Percentiles rank a stretch among this genome's conserved stretches.
phyloP scores from a whole-genome alignment of 2,113 vertebrate species.

The Protobothrops mucrosquamatus region DNA sequence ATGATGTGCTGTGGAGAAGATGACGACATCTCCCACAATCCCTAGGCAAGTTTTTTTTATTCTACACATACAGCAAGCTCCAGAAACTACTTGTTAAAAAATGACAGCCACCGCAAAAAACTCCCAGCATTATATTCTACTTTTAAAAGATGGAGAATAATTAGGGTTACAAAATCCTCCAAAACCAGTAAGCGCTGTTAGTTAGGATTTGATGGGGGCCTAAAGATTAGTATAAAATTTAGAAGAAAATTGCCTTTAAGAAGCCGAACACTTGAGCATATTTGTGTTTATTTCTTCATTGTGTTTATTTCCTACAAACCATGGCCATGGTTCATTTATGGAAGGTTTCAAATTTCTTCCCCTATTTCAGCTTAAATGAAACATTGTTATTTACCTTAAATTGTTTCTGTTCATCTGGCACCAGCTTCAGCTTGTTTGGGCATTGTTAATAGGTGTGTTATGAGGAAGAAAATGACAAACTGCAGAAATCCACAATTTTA shows the following conservation, averaged over 20 bases:
- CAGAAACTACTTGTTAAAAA: not conserved
- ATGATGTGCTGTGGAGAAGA: not conserved
- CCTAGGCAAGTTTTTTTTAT: not conserved
- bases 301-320: not conserved
- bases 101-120: not conserved
- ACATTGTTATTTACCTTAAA: not conserved
- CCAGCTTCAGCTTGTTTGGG: not conserved
- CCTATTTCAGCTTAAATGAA: not conserved
- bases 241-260: not conserved
- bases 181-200: not conserved
- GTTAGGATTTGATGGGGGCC: not conserved
- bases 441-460: not conserved
- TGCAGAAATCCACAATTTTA: not conserved
- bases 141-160: not conserved
- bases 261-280: not conserved
- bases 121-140: not conserved
- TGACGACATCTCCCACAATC: not conserved
- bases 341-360: not conserved
- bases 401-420: not conserved
- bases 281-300: not conserved
- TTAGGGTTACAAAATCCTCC: not conserved
- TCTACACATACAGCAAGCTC: not conserved
- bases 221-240: not conserved
- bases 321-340: not conserved
- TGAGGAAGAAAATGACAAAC: not conserved